These are phyloP conservation scores for Heloderma charlesbogerti DNA, from an alignment of 2,113 vertebrate genomes.

Conservation along the genomic window DNA sequence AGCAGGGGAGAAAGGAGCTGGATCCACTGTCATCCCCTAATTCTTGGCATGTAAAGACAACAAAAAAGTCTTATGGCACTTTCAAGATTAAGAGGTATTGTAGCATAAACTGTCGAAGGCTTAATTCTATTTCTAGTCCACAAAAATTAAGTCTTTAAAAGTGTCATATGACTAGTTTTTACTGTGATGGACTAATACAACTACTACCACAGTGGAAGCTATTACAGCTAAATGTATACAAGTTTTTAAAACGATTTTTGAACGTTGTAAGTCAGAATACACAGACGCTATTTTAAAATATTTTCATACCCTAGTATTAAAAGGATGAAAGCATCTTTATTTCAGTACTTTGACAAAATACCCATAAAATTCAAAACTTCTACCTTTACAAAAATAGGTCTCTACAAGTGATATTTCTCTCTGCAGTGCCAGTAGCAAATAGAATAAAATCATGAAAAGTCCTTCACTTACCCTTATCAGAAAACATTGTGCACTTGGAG, in stretches of 20 bases:
- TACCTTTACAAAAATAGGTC: conserved; percentile 99
- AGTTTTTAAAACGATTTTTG: not conserved
- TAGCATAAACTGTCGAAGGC: too few relatives aligned
- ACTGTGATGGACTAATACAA: not conserved
- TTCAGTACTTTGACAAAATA: conserved; percentile 98
- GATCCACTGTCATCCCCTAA: too few relatives aligned
- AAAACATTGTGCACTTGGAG: conserved; percentile 79
- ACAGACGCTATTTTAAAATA: not conserved
- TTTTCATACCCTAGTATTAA: conserved; percentile 65
- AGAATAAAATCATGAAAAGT: conserved; percentile 82
- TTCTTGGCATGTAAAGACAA: not conserved
- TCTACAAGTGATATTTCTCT: conserved; percentile 93
- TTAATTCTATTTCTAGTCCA: not conserved
- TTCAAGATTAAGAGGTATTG: too few relatives aligned
- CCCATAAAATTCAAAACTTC: conserved; percentile 96
- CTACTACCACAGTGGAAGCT: not conserved
- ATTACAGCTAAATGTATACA: not conserved
- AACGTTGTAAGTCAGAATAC: not conserved
- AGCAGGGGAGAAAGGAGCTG: too few relatives aligned
- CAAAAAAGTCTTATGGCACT: not conserved
- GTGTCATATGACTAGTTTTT: not conserved
- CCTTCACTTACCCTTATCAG: conserved; percentile 85
- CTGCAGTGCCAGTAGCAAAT: conserved; percentile 84
- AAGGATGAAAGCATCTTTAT: conserved; percentile 94
- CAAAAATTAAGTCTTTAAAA: not conserved